Evolutionary conservation across 2,888 invertebrate species (phyloP), one percentile per base, ranked within the genome.

Genomic region (Acheta domesticus): DNA sequence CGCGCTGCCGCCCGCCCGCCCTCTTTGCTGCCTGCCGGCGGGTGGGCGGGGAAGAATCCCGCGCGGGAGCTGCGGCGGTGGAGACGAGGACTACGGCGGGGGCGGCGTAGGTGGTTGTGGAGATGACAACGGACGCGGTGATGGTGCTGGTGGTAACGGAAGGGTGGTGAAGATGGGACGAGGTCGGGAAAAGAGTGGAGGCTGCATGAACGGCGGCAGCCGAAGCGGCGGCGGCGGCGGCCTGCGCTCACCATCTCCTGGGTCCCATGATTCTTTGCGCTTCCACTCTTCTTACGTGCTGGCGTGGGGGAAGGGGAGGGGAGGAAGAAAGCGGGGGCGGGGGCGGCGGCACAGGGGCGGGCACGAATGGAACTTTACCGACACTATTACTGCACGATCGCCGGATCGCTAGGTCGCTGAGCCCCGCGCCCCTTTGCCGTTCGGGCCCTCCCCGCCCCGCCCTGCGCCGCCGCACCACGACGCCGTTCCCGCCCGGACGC

Each of bases 101-200:
- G 36, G 8, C 36, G 8, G 36, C 4, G 1, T 36, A 36, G 36
- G 62, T 3, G n/a, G 62, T 5, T 8, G 62, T 62, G 77, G 77
- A 80, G 82, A 80, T 79, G 82, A 79, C 79, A 78, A 79, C 82
- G 82, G 81, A 83, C 83, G 83, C 82, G 83, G 83, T 36, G 36
- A 36, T 8, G 8, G 36, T 36, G 36, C 36, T 5, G 36, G 36
- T 36, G 36, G 36, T 36, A 36, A 36, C 36, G 8, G 36, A 8
- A 36, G 36, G 36, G 36, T 0, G 36, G 36, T 36, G 36, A 36
- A 36, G 36, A 48, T 48, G 20, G n/a, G 49, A 73, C 78, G 23
- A 16, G 50, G 20, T 20, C 36, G 81, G 82, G 83, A 14, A n/a
- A 62, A 62, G 62, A n/a, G 62, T 62, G 62, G 62, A 14, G 62